A percentile compares a stretch with the other conserved stretches of the same genome.
Conservation (phyloP, 35 echinoderm and acorn worm species). For the Apostichopus japonicus region DNA sequence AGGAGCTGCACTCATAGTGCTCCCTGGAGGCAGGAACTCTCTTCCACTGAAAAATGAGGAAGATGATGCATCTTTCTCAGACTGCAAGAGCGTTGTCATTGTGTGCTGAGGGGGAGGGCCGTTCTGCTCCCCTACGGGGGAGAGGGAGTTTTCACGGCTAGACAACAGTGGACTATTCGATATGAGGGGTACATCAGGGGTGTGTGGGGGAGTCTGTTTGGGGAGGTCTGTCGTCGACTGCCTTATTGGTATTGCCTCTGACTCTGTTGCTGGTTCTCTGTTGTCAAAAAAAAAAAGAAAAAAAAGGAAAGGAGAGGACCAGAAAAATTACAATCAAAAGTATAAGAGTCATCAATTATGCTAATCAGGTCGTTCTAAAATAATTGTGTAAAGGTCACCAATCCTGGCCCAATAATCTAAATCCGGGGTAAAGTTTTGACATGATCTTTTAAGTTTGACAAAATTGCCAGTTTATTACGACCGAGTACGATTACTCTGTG, state of each 20-base stretch:
- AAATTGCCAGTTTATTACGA: too few species aligned
- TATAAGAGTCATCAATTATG: too few species aligned
- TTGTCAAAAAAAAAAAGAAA: not conserved
- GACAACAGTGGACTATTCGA: slow-evolving; percentile 35
- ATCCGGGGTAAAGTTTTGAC: too few species aligned
- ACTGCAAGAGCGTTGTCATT: slow-evolving; percentile 12
- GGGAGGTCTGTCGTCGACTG: not conserved
- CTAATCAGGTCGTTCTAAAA: too few species aligned
- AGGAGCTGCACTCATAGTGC: not conserved
- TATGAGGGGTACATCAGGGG: slow-evolving; percentile 39
- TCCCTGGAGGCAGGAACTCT: slow-evolving; percentile 31
- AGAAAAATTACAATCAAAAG: too few species aligned
- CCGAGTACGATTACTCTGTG: too few species aligned
- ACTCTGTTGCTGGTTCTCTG: slow-evolving; percentile 26
- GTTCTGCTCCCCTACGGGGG: slow-evolving; percentile 22
- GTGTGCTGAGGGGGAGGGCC: not conserved
- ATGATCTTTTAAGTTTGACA: too few species aligned
- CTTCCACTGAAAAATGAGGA: slow-evolving; percentile 60
- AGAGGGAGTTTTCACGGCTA: slow-evolving; percentile 41
- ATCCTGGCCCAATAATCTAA: too few species aligned
- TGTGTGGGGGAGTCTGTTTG: slow-evolving; percentile 11
- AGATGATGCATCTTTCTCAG: not conserved
- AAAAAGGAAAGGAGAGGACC: too few species aligned
- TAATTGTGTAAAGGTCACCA: too few species aligned
- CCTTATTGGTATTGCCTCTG: slow-evolving; percentile 42